Conservation (phyloP, 2,113 vertebrate species). For the Pelodiscus sinensis region DNA sequence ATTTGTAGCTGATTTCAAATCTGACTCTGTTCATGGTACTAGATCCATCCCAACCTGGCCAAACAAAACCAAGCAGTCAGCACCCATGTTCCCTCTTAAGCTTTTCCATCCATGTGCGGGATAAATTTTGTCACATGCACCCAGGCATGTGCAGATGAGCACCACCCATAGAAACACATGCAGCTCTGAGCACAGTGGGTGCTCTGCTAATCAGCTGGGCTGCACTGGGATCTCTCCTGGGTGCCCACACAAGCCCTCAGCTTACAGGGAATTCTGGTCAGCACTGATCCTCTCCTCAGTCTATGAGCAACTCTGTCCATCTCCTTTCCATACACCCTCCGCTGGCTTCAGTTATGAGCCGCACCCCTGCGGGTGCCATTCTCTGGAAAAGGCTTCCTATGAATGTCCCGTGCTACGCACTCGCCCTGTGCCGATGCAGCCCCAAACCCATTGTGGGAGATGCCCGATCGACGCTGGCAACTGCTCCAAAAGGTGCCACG, state of each 20-base stretch:
- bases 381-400: background rate
- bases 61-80: background rate
- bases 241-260: too few relatives aligned
- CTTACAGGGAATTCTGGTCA: too few relatives aligned
- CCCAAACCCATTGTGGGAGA: background rate
- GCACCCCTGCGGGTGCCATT: background rate
- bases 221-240: too few relatives aligned
- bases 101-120: too few relatives aligned
- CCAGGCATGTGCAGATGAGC: too few relatives aligned
- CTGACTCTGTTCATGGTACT: background rate
- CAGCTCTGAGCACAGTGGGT: too few relatives aligned
- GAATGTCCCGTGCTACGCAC: background rate
- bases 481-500: background rate
- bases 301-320: background rate
- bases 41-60: conserved; percentile 38
- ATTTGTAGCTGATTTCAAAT: conserved; percentile 51
- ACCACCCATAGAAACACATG: too few relatives aligned
- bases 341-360: background rate
- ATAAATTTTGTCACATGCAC: too few relatives aligned
- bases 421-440: background rate
- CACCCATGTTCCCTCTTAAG: too few relatives aligned
- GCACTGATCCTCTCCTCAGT: conserved; percentile 16
- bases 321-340: background rate
- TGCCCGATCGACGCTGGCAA: background rate
- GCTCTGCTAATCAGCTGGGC: too few relatives aligned